phyloP scores from a whole-genome alignment of 2,797 vertebrate species.

The Dromococcyx pavoninus region DNA sequence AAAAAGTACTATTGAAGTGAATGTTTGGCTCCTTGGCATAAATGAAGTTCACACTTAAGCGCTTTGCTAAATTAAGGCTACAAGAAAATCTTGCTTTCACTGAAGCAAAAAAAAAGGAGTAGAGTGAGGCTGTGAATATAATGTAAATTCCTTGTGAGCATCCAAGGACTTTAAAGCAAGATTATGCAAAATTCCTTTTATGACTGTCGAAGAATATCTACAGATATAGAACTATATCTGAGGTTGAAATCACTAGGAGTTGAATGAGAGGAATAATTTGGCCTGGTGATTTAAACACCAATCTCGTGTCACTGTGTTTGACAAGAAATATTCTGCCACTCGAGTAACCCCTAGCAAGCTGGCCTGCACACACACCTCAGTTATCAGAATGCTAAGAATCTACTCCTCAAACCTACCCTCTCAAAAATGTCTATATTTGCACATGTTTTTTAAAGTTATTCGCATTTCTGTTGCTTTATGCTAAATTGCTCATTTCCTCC shows the following conservation, averaged over 20 bases:
- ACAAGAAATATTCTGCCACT: background rate
- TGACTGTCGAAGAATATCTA: background rate
- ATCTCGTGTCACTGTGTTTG: background rate
- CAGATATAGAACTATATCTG: background rate
- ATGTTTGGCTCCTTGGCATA: background rate
- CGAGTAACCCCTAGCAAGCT: background rate
- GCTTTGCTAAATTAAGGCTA: background rate
- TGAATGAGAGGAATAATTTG: background rate
- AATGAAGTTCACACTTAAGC: background rate
- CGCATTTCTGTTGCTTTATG: background rate
- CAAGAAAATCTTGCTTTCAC: background rate
- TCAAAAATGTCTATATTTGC: background rate
- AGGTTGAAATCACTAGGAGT: background rate
- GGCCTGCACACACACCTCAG: background rate
- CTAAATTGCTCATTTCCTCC: background rate
- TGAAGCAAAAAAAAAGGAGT: background rate
- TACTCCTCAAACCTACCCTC: background rate
- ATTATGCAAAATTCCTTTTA: conserved; percentile 15
- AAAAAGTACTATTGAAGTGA: background rate
- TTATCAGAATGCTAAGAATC: background rate
- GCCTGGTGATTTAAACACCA: background rate
- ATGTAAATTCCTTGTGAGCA: background rate
- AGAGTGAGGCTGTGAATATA: background rate
- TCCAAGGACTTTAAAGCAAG: background rate
- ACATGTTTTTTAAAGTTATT: background rate